Base-by-base conservation (phyloP, 2,888 invertebrate species). In the Meteorus cinctellus region DNA sequence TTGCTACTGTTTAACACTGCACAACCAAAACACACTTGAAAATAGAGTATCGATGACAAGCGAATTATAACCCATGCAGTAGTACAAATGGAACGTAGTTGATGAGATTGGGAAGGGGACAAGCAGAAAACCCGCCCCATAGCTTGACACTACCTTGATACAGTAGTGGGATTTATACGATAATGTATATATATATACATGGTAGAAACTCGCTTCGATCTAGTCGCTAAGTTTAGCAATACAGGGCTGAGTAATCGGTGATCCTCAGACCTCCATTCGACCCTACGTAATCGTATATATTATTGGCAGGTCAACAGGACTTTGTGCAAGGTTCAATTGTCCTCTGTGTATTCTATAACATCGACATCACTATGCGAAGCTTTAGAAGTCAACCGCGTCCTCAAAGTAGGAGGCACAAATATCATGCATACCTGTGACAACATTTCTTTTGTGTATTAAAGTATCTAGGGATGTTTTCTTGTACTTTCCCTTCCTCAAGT, bases 251-350 rank as follows among this genome's bases (percentile, higher is more conserved):
- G 55, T 55, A 55, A 55, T 55, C 55, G 55, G 55, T 85, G 85
- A 87, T 85, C 86, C 85, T 85, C 84, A 82, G 81, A 84, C 84
- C 83, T 84, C 85, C 84, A 86, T 86, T 87, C 86, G 86, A 87
- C 84, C 85, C 82, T 78, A 79, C 60, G 77, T 84, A 85, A 86
- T 86, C 86, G 86, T 83, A 84, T 84, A 86, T 86, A 86, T 86
- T 84, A 86, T 84, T 82, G 80, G 76, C 80, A 77, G 80, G 67
- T 72, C 72, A 77, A 75, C 67, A 67, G 75, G 67, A 19, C 55
- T 55, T 1, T 55, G 10, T 19, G 55, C 24, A 19, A 55, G 55
- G 55, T 55, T 55, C 55, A 55, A 19, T 55, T 55, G 55, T 19
- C 55, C 19, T 55, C n/a, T 48, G n/a, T 48, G n/a, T 48, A n/a